phyloP scores from a whole-genome alignment of 2,797 vertebrate species.

The Parambassis ranga region DNA sequence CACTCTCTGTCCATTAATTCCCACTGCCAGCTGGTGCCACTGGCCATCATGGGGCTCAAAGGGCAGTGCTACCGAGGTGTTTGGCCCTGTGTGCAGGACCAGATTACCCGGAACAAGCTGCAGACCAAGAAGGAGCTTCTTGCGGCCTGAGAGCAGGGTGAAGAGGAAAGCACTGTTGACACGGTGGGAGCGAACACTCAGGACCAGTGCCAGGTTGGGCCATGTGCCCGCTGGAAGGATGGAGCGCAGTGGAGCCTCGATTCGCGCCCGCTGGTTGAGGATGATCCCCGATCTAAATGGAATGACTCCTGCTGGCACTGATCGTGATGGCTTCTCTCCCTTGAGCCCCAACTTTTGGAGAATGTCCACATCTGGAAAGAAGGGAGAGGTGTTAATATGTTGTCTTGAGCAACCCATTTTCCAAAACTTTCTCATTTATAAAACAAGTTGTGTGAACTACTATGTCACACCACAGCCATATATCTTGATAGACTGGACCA shows the following conservation, averaged over 20 bases:
- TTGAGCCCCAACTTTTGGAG: constrained; percentile 94
- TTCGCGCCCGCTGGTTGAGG: constrained; percentile 89
- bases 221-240: constrained; percentile 84
- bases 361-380: constrained; percentile 92
- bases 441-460: constrained; percentile 1
- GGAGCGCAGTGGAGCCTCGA: constrained; percentile 82
- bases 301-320: constrained; percentile 90
- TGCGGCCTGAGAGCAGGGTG: constrained; percentile 85
- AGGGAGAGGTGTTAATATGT: constrained; percentile 35
- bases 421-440: constrained; percentile 5
- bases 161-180: constrained; percentile 96
- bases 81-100: constrained; percentile 90
- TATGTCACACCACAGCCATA: background rate
- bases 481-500: constrained; percentile 1
- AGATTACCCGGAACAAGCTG: constrained; percentile 90
- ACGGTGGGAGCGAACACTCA: constrained; percentile 95
- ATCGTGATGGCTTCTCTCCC: constrained; percentile 85
- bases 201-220: constrained; percentile 86
- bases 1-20: constrained; percentile 86
- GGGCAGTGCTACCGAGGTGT: constrained; percentile 90
- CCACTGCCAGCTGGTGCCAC: constrained; percentile 94
- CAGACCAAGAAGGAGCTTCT: constrained; percentile 92
- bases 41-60: constrained; percentile 93
- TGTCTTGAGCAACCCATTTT: too few relatives aligned
- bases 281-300: constrained; percentile 94